Percentiles rank a stretch among this genome's conserved stretches.
Conservation (phyloP, 2,113 vertebrate species). For the Sakesphorus luctuosus region DNA sequence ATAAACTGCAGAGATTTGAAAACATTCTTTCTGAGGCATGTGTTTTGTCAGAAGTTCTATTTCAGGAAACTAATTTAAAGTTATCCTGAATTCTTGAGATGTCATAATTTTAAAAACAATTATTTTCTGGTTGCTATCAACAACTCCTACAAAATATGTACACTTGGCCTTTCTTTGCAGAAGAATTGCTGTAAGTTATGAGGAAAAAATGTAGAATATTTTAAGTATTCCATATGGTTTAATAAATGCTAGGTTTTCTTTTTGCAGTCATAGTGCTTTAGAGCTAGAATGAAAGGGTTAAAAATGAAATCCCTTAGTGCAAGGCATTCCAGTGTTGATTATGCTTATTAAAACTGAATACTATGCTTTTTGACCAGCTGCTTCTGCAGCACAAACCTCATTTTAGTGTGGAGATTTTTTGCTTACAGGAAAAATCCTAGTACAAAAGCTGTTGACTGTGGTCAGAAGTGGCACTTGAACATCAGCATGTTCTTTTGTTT, state of each 20-base stretch:
- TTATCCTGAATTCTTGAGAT: neutral
- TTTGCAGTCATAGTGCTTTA: neutral
- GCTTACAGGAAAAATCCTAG: slow-evolving; percentile 45
- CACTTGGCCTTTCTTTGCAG: neutral
- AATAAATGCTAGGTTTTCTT: neutral
- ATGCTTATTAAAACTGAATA: slow-evolving; percentile 54
- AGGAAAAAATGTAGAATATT: neutral
- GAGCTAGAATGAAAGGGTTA: slow-evolving; percentile 11
- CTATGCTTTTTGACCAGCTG: slow-evolving; percentile 57
- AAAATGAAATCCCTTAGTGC: neutral
- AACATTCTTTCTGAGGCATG: neutral
- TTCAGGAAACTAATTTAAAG: neutral
- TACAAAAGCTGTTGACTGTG: slow-evolving; percentile 5
- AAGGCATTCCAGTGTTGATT: slow-evolving; percentile 6
- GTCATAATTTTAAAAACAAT: neutral
- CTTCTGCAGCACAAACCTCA: slow-evolving; percentile 27
- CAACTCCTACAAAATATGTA: neutral
- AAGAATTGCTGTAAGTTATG: neutral
- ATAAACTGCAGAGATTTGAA: neutral
- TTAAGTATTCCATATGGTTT: neutral
- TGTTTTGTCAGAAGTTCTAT: neutral
- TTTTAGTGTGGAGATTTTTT: slow-evolving; percentile 28
- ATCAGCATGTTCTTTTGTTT: slow-evolving; percentile 25
- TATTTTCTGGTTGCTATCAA: neutral
- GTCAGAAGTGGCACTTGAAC: slow-evolving; percentile 14